Evolutionary conservation across 2,797 vertebrate genomes (phyloP).

Genomic region (Microcaecilia unicolor): DNA sequence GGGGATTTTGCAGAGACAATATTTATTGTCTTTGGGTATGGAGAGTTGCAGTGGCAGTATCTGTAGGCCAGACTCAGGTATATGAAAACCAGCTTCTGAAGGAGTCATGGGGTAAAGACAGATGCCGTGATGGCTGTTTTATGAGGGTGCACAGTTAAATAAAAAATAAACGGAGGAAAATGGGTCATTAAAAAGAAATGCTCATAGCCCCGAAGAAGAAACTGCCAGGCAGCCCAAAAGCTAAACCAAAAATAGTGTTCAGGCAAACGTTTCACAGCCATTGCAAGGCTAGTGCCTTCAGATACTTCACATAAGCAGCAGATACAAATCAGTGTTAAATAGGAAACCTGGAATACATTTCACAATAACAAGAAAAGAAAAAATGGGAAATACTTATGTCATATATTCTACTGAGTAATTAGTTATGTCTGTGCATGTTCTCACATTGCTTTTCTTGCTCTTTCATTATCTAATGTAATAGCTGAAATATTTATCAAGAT

Average conservation of each 20-base stretch:
- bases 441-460: slow-evolving; percentile 40
- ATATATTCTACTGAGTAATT: slow-evolving; percentile 29
- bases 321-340: slow-evolving; percentile 14
- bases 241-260: not conserved
- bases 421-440: slow-evolving; percentile 34
- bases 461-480: slow-evolving; percentile 30
- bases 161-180: too few relatives aligned
- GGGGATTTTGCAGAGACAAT: too few relatives aligned
- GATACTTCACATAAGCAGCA: not conserved
- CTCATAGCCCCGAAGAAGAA: too few relatives aligned
- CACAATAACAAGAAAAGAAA: slow-evolving; percentile 24
- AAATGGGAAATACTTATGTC: slow-evolving; percentile 38
- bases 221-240: not conserved
- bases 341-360: slow-evolving; percentile 19
- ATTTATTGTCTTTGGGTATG: too few relatives aligned
- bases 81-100: too few relatives aligned
- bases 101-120: too few relatives aligned
- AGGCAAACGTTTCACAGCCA: slow-evolving; percentile 7
- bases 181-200: too few relatives aligned
- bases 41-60: too few relatives aligned
- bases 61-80: too few relatives aligned
- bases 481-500: slow-evolving; percentile 21
- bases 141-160: too few relatives aligned
- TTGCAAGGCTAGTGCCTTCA: slow-evolving; percentile 12
- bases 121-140: too few relatives aligned